Evolutionary conservation across 2,797 vertebrate species (phyloP), one percentile per base, ranked within the genome.

Genomic region (Aplochiton taeniatus): DNA sequence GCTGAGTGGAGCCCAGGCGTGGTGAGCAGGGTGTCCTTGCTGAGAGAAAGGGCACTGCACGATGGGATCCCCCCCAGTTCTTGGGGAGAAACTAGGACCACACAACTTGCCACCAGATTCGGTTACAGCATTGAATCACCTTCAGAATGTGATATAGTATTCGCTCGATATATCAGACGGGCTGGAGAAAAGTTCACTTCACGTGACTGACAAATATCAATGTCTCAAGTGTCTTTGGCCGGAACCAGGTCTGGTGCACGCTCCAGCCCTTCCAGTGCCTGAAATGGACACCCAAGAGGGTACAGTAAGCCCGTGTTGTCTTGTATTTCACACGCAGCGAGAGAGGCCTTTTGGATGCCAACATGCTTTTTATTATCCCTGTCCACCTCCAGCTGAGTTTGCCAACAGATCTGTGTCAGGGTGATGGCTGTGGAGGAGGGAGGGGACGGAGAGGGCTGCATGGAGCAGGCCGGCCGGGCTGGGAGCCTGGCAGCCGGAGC

Each of bases 1-100:
- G 74, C 85, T 69, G 76, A 77, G 81, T 72, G 69, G 81, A 52
- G 20, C 31, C 31, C 4, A 31, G 10, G 63, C 70, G 70, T 61
- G 77, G 75, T 79, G 68, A 76, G 31, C 31, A 31, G 6, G 31
- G 65, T 65, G 60, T 81, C 77, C 66, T 76, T 45, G 66, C 73
- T 68, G 66, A 52, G 31, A 31, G 31, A 31, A 31, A 31, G 31
- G 6, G 31, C 31, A 6, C 31, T 6, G 31, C 6, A 6, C 31
- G 6, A 31, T 31, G 31, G 31, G 31, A 6, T 31, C 31, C 31
- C 31, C n/a, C 31, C 31, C 31, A 31, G 31, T 31, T 31, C 2
- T 31, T n/a, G n/a, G 31, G 31, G 31, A 31, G 6, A 31, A 31
- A n/a, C n/a, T n/a, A n/a, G 31, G 31, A 31, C 31, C 31, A 31